These are phyloP conservation scores for Tachuris rubrigastra DNA, from an alignment of 2,113 vertebrate genomes.

Conservation along the genomic window DNA sequence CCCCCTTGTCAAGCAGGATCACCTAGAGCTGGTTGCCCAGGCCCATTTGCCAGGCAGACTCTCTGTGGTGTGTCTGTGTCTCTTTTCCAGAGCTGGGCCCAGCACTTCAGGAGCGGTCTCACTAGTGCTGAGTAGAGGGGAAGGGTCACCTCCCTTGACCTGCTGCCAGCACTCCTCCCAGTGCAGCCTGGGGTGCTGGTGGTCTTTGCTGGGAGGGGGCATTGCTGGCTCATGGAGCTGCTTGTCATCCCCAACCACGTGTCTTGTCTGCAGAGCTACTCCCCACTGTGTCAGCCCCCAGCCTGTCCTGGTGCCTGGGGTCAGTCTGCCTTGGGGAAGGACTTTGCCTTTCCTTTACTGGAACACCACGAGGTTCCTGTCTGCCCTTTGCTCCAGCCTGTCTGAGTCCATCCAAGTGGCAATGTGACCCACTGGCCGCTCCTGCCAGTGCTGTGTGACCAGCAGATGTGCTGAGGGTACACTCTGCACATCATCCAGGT, in stretches of 20 bases:
- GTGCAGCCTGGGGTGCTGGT: not conserved
- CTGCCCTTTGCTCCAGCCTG: not conserved
- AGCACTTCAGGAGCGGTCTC: not conserved
- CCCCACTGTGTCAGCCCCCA: not conserved
- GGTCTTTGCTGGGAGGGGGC: not conserved
- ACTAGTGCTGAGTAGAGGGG: not conserved
- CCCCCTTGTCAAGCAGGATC: not conserved
- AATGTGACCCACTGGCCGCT: fast-evolving
- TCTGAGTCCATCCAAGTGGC: not conserved
- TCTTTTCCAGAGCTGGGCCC: not conserved
- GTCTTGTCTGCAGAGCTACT: not conserved
- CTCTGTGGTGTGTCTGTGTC: not conserved
- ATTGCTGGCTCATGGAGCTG: not conserved
- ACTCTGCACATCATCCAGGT: not conserved
- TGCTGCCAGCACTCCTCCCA: not conserved
- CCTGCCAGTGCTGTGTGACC: not conserved
- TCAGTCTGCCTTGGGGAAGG: not conserved
- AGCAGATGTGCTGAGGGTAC: not conserved
- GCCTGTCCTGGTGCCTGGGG: not conserved
- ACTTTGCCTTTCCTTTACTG: not conserved
- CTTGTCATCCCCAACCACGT: not conserved
- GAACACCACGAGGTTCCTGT: not conserved
- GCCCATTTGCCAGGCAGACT: not conserved
- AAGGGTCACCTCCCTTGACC: not conserved
- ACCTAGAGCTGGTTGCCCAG: not conserved